Evolutionary conservation across 2,113 vertebrate species (phyloP), one percentile per base, ranked within the genome.

Genomic region (Australoheros scitulus): DNA sequence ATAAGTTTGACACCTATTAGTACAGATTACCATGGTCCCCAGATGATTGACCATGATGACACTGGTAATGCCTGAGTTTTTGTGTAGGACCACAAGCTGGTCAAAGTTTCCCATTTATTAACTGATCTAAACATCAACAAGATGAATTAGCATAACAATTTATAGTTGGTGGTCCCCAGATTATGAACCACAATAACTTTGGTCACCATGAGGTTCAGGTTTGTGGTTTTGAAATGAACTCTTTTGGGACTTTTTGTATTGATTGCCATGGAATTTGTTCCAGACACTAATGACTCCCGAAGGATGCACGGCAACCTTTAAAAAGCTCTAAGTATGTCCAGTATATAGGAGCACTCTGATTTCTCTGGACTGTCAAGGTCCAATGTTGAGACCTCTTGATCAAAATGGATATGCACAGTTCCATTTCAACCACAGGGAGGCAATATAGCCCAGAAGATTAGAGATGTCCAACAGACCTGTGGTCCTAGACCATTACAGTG

Each of bases 401-500:
- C 26, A 74, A 13, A 64, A 29, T 15, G 77, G 76, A 65, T 13
- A 13, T 29, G 76, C 50, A 43, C 24, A 88, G 58, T 61, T 80
- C 36, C 43, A 34, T 34, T 24, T 52, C 10, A 47, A 52, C 92
- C 92, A 93, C 81, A 83, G 13, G 82, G 87, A 63, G 92, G 92
- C 89, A 84, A 72, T 56, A n/a, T 63, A 7, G 43, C 24, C 60
- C 83, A 78, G 3, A 68, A 22, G 59, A 58, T 76, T 29, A 34
- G 20, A 68, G 6, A n/a, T 18, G 58, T 7, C 15, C 9, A 36
- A 13, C 3, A 17, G 5, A 4, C 11, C 3, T n/a, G 64, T 29
- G 22, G 20, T 11, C 50, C 7, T 7, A n/a, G 14, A 55, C 47
- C 8, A 7, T 60, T 50, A 72, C 4, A 17, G 15, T 32, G 20